Base-by-base conservation (phyloP, 2,888 invertebrate species). In the Phyto melanocephala region DNA sequence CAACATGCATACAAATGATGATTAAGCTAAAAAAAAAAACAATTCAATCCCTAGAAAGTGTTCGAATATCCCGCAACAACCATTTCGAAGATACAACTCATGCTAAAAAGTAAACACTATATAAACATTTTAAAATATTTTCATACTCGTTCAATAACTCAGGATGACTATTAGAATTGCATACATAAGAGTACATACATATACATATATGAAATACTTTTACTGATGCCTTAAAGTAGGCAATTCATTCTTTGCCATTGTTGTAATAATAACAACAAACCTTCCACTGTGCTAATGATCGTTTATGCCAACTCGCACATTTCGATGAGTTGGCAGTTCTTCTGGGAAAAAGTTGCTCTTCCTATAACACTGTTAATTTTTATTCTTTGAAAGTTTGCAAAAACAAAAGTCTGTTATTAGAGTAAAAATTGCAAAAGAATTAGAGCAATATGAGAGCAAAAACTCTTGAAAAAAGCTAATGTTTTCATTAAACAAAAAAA, bases 281-380 rank as follows among this genome's bases (percentile, higher is more conserved):
- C 75, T 67, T 15, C 45, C 75, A 79, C 75, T 67, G 79, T 82
- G 78, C 75, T 79, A 79, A 82, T 75, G 75, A 79, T 79, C 13
- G 47, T 78, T 81, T 47, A 50, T 80, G 33, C n/a, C 52, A 15
- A 58, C 13, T 40, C 37, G 17, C 42, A 40, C 10, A 33, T 78
- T 70, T 17, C 67, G 75, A 67, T 82, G 79, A 82, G 65, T 81
- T 63, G 37, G 76, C 76, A 67, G 65, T 67, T 75, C 71, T 83
- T 62, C 70, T 71, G 70, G 56, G 22, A 58, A 81, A 78, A 72
- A 28, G n/a, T n/a, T 28, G 6, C 4, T 28, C 6, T 28, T 28
- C 6, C 28, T 6, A 28, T 28, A 28, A 28, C 28, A 3, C 28
- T 40, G 68, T 77, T 68, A 68, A 33, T 47, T 52, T 40, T 76